phyloP scores from a whole-genome alignment of 2,113 vertebrate genomes.

The Phoenicopterus ruber region DNA sequence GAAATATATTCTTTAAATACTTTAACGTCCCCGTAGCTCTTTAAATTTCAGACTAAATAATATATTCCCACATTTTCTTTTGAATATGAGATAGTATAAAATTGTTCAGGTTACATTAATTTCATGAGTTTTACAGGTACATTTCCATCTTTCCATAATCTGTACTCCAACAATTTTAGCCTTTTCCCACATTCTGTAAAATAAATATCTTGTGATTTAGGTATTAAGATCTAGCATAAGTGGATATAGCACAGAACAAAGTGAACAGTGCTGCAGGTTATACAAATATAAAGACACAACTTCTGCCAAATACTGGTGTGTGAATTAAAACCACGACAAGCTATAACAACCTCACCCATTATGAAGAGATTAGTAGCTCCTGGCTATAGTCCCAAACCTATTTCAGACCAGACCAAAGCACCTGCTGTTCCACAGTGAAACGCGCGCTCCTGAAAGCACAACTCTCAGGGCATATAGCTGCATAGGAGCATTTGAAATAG shows the following conservation, averaged over 20 bases:
- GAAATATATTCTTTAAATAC: neutral
- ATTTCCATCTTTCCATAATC: neutral
- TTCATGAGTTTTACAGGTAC: neutral
- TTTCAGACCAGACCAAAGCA: neutral
- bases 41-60: neutral
- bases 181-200: neutral
- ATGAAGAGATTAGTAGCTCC: neutral
- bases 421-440: neutral
- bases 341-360: neutral
- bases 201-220: neutral
- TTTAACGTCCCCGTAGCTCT: neutral
- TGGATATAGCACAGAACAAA: neutral
- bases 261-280: fast-evolving
- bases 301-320: neutral
- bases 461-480: neutral
- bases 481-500: neutral
- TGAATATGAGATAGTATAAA: neutral
- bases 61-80: neutral
- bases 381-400: neutral
- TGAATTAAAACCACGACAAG: neutral
- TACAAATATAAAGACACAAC: neutral
- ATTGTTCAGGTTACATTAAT: neutral
- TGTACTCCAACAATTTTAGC: neutral
- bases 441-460: neutral
- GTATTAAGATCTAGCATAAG: neutral